These are phyloP conservation scores for Dione vanillae DNA, from an alignment of 2,888 invertebrate genomes.

Conservation along the genomic window DNA sequence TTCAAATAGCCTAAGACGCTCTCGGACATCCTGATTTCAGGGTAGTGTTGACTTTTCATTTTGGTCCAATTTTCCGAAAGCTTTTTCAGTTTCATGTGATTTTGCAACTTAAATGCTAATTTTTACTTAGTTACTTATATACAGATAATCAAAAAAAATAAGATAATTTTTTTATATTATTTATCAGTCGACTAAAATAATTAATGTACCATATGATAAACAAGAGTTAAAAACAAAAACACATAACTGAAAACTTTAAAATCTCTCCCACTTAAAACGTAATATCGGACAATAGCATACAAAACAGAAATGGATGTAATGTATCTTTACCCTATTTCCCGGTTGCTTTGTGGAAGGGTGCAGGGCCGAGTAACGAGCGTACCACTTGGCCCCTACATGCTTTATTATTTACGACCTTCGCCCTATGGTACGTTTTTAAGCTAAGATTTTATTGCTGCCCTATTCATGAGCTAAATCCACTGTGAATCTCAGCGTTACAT, in stretches of 20 bases:
- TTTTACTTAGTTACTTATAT: not conserved
- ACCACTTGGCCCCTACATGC: conserved; percentile 76
- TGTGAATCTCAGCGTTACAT: conserved; percentile 55
- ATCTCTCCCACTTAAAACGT: conserved; percentile 61
- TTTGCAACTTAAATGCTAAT: not conserved
- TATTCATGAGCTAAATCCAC: conserved; percentile 77
- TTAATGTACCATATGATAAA: too few relatives aligned
- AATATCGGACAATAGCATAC: conserved; percentile 52
- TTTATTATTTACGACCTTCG: conserved; percentile 82
- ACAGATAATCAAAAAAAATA: too few relatives aligned
- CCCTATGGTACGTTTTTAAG: conserved; percentile 81
- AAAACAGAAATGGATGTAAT: conserved; percentile 75
- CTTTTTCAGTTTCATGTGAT: not conserved
- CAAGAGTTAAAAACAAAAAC: not conserved
- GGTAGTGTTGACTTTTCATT: conserved; percentile 55
- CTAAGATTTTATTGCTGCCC: conserved; percentile 81
- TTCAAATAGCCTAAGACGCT: conserved; percentile 66
- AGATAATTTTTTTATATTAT: too few relatives aligned
- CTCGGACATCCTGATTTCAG: conserved; percentile 45
- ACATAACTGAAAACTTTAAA: conserved; percentile 48
- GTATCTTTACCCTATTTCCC: conserved; percentile 74
- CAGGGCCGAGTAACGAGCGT: conserved; percentile 73
- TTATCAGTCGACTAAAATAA: too few relatives aligned
- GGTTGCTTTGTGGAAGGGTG: conserved; percentile 76
- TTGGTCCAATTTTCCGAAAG: conserved; percentile 13